Evolutionary conservation across 2,888 invertebrate species (phyloP).

Genomic region (Stenotaenia linearis): DNA sequence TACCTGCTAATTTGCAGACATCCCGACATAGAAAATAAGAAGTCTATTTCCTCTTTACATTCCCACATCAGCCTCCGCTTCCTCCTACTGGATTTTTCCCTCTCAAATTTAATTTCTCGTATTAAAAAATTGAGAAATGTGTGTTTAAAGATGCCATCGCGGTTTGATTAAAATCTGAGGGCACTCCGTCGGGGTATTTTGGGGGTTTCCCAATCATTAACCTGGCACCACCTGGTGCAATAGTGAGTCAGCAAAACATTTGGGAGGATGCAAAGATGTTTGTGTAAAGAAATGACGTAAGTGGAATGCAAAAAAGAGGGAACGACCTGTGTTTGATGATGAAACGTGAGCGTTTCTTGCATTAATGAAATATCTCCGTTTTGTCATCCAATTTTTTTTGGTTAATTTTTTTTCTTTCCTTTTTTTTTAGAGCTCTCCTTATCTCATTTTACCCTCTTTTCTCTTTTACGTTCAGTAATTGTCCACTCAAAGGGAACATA

Average conservation of each 20-base stretch:
- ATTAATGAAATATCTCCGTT: background rate
- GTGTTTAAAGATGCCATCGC: too few relatives aligned
- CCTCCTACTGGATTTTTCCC: background rate
- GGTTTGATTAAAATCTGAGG: background rate
- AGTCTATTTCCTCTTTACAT: conserved; percentile 12
- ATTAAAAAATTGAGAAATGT: too few relatives aligned
- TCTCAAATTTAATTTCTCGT: background rate
- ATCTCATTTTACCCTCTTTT: conserved; percentile 13
- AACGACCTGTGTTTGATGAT: background rate
- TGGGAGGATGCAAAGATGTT: conserved; percentile 10
- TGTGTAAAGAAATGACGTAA: conserved; percentile 13
- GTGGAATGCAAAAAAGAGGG: background rate
- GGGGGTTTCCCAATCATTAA: conserved; percentile 8
- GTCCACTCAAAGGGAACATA: conserved; percentile 27
- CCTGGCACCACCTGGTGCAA: conserved; percentile 21
- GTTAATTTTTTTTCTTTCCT: background rate
- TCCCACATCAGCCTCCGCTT: conserved; percentile 3
- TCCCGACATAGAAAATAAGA: conserved; percentile 6
- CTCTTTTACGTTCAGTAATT: conserved; percentile 19
- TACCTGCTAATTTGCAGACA: conserved; percentile 26
- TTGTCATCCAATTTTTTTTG: background rate
- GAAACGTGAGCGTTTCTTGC: conserved; percentile 7
- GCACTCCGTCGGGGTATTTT: background rate
- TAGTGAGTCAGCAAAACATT: conserved; percentile 11
- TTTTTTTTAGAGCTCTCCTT: background rate